Conservation (phyloP, 2,113 vertebrate genomes). For the Procavia capensis region DNA sequence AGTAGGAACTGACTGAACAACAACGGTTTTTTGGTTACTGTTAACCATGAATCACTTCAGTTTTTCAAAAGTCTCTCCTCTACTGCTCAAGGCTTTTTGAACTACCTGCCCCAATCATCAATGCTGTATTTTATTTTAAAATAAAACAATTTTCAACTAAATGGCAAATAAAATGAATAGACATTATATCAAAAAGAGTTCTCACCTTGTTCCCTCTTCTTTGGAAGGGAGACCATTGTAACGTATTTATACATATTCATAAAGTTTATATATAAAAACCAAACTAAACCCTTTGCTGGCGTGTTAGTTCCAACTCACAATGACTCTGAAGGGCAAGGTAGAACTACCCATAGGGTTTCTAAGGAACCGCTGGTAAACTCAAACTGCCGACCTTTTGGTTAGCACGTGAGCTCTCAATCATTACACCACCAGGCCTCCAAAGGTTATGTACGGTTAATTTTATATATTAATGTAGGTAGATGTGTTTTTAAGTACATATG, state of each 20-base stretch:
- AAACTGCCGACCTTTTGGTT: too few relatives aligned
- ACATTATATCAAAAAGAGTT: background rate
- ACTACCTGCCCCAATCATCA: background rate
- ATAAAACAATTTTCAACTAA: background rate
- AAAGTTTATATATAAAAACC: too few relatives aligned
- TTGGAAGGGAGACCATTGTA: background rate
- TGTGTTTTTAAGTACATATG: background rate
- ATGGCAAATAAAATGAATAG: background rate
- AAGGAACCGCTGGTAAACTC: too few relatives aligned
- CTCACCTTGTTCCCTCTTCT: background rate
- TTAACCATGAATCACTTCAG: slow-evolving; percentile 1
- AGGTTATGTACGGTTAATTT: too few relatives aligned
- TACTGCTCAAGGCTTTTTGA: background rate
- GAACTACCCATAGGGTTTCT: too few relatives aligned
- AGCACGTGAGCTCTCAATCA: too few relatives aligned
- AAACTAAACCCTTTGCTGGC: too few relatives aligned
- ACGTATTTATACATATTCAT: background rate
- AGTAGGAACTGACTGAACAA: too few relatives aligned
- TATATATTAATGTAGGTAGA: background rate
- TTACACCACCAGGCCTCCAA: too few relatives aligned
- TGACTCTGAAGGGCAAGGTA: too few relatives aligned
- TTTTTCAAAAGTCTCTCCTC: background rate
- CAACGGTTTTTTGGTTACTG: background rate
- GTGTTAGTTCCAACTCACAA: too few relatives aligned
- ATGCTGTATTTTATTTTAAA: background rate